phyloP scores from a whole-genome alignment of 2,797 vertebrate genomes.

The Gymnopithys bicolor region DNA sequence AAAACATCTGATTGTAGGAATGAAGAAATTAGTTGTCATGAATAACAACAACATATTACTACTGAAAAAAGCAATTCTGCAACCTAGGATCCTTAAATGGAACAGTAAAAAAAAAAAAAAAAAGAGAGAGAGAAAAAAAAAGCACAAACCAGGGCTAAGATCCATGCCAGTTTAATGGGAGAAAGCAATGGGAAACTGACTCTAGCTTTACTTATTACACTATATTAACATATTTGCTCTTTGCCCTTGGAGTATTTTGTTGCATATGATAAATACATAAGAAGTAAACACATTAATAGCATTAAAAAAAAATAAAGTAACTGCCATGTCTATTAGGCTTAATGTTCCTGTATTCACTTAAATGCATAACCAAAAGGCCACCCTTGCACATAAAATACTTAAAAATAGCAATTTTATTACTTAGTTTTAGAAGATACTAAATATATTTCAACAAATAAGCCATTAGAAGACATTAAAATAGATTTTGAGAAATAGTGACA shows the following conservation, averaged over 20 bases:
- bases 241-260: not conserved
- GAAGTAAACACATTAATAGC: not conserved
- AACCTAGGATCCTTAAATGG: not conserved
- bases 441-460: not conserved
- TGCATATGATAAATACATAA: not conserved
- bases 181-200: not conserved
- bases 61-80: not conserved
- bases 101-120: not conserved
- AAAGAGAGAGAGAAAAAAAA: too few relatives aligned
- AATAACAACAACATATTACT: not conserved
- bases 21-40: not conserved
- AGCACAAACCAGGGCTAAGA: not conserved
- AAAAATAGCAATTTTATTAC: not conserved
- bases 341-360: not conserved
- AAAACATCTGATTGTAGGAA: conserved; percentile 9
- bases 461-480: not conserved
- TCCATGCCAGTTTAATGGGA: not conserved
- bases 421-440: not conserved
- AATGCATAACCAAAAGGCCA: not conserved
- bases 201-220: not conserved
- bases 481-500: not conserved
- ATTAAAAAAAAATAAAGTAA: not conserved
- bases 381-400: not conserved
- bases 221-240: not conserved
- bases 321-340: not conserved